Percentiles rank a stretch among this genome's conserved stretches.
Conservation (phyloP, 1,140 invertebrate species). For the Drosophila nigromelanica region DNA sequence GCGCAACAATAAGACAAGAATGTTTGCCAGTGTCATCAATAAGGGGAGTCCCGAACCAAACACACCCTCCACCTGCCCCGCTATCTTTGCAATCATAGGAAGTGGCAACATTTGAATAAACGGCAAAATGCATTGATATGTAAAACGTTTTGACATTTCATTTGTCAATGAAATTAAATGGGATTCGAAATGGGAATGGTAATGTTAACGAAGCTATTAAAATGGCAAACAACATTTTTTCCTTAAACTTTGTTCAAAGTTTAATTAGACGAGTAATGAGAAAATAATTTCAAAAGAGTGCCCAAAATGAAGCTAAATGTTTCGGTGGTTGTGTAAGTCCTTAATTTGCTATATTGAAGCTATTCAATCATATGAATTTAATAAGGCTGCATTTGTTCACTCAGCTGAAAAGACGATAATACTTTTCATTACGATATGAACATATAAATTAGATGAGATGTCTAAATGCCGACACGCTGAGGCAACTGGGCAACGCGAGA, state of each 20-base stretch:
- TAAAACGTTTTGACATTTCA: conserved; percentile 74
- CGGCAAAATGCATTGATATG: conserved; percentile 72
- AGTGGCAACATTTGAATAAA: conserved; percentile 43
- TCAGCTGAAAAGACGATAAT: neutral
- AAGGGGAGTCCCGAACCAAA: conserved; percentile 24
- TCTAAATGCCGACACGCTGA: too few species aligned
- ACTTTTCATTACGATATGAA: neutral
- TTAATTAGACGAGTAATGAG: conserved; percentile 38
- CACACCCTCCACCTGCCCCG: neutral
- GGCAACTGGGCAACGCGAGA: too few species aligned
- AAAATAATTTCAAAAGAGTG: conserved; percentile 14
- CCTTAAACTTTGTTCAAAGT: conserved; percentile 16
- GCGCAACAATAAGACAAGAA: conserved; percentile 58
- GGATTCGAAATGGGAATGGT: conserved; percentile 32
- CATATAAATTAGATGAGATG: too few species aligned
- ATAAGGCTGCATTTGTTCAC: neutral
- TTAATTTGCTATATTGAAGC: conserved; percentile 6
- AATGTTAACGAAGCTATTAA: conserved; percentile 26
- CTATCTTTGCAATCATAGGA: neutral
- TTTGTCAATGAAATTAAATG: conserved; percentile 77
- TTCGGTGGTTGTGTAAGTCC: neutral
- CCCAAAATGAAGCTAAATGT: neutral
- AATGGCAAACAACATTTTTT: conserved; percentile 10
- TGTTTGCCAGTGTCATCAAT: conserved; percentile 71
- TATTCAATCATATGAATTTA: conserved; percentile 11